Evolutionary conservation across 2,888 invertebrate genomes (phyloP), one percentile per base, ranked within the genome.

Genomic region (Drosophila melanosoma): DNA sequence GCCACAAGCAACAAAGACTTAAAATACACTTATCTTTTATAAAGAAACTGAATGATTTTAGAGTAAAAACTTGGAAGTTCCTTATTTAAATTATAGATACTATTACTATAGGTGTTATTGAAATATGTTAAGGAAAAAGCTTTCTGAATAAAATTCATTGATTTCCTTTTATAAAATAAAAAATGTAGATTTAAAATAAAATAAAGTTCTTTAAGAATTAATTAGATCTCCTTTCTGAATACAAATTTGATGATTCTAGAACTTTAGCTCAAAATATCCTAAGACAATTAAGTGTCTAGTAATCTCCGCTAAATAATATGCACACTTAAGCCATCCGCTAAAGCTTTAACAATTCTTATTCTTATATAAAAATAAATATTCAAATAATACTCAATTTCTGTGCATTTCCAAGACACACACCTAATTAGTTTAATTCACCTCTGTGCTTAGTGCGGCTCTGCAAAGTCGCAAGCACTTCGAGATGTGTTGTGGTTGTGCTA

Each of bases 141-240:
- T 36, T 36, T 15, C 36, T 15, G 36, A 12, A 36, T 6, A 6
- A 36, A 33, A n/a, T n/a, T n/a, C n/a, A n/a, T n/a, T n/a, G n/a
- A 12, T 15, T 15, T 17, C 8, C 6, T 17, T 15, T 15, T 7
- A 7, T 17, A 17, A 17, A 40, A n/a, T 40, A 35, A 2, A 10
- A 5, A 10, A 40, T n/a, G n/a, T n/a, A n/a, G 15, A 36, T 36
- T 36, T 6, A 36, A 36, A 6, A 36, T 36, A 36, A 0, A 6
- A 0, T 15, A 6, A 36, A 2, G 5, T 35, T 35, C 15, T 4
- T 0, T 15, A 0, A 6, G 15, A 35, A 0, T 35, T 11, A 0
- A 35, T 35, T 15, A 2, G 5, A 35, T 15, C 15, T 35, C 15
- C 5, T 1, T 12, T 35, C 35, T 12, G 4, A 12, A 0, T 1